phyloP scores from a whole-genome alignment of 2,113 vertebrate genomes.

The Anser cygnoides region DNA sequence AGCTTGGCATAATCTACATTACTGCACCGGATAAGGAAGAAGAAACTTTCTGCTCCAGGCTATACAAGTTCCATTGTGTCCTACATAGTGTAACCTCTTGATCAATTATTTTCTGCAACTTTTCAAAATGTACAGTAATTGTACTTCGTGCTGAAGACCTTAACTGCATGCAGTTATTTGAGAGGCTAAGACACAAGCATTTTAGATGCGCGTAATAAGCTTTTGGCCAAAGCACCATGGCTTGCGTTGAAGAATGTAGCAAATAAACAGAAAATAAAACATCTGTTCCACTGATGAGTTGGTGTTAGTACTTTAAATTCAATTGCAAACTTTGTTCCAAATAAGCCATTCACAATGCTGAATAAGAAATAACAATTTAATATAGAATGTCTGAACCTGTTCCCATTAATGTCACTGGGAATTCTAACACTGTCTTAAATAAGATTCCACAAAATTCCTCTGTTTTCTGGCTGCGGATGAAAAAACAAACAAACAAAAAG shows the following conservation, averaged over 20 bases:
- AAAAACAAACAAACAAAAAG: background rate
- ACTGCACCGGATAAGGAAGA: background rate
- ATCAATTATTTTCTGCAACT: slow-evolving; percentile 61
- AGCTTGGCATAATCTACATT: rapidly evolving
- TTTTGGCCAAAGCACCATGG: background rate
- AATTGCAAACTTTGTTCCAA: background rate
- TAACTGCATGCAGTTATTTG: background rate
- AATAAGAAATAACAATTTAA: background rate
- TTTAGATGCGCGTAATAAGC: background rate
- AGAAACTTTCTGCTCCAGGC: slow-evolving; percentile 48
- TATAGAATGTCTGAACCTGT: background rate
- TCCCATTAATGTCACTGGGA: background rate
- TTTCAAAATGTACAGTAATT: slow-evolving; percentile 17
- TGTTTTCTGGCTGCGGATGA: background rate
- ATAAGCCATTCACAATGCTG: background rate
- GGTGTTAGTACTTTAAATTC: background rate
- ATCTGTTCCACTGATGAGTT: background rate
- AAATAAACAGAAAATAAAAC: slow-evolving; percentile 34
- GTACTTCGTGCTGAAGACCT: background rate
- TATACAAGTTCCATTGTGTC: slow-evolving; percentile 56
- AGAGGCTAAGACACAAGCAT: background rate
- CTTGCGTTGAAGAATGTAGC: background rate
- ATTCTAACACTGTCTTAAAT: background rate
- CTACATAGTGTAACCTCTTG: slow-evolving; percentile 22
- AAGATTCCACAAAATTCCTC: background rate